Evolutionary conservation across 2,888 invertebrate genomes (phyloP).

Genomic region (Cephus runcator): DNA sequence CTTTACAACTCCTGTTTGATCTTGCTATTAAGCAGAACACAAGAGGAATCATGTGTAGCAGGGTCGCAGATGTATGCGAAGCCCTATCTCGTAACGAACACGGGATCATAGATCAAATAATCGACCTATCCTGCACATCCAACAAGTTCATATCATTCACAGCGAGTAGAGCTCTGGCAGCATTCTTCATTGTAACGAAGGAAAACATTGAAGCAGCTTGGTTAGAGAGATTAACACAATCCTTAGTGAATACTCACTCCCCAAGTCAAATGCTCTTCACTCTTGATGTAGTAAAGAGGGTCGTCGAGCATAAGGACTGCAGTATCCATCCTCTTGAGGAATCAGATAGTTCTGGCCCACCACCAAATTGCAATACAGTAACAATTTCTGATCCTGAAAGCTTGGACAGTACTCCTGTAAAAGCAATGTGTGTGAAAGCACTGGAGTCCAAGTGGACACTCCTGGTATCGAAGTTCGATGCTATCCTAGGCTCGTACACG

Average conservation of each 20-base stretch:
- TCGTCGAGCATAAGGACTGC: conserved; percentile 88
- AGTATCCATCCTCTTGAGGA: conserved; percentile 84
- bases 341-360: conserved; percentile 50
- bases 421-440: conserved; percentile 86
- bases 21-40: conserved; percentile 86
- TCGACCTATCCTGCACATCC: conserved; percentile 80
- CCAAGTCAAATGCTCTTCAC: conserved; percentile 83
- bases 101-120: conserved; percentile 85
- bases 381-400: conserved; percentile 82
- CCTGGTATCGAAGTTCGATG: conserved; percentile 71
- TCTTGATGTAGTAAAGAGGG: conserved; percentile 84
- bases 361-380: conserved; percentile 70
- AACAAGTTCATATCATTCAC: conserved; percentile 86
- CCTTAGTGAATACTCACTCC: conserved; percentile 69
- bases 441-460: conserved; percentile 87
- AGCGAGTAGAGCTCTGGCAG: conserved; percentile 82
- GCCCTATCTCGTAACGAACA: conserved; percentile 83
- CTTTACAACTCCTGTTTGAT: conserved; percentile 85
- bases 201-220: conserved; percentile 83
- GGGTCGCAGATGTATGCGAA: conserved; percentile 83
- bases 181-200: conserved; percentile 86
- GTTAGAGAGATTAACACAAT: conserved; percentile 81
- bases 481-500: conserved; percentile 65
- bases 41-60: conserved; percentile 83
- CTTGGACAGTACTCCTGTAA: conserved; percentile 86